Percentiles rank a stretch among this genome's conserved stretches.
Evolutionary conservation across 2,797 vertebrate species (phyloP).

Genomic region (Silurus aristotelis): DNA sequence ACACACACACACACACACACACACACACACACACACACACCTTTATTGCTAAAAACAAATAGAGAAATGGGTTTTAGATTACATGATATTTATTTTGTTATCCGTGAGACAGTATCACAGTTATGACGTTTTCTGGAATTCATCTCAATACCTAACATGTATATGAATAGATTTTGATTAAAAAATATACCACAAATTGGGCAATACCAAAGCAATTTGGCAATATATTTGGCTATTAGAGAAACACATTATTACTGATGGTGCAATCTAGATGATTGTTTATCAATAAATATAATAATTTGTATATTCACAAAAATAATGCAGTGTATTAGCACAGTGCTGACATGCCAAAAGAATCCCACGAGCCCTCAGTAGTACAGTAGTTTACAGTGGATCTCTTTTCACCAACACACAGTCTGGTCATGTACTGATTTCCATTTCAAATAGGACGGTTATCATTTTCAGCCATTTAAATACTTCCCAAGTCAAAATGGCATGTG

Average conservation of each 20-base stretch:
- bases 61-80: not conserved
- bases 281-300: not conserved
- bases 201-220: not conserved
- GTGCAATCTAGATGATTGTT: not conserved
- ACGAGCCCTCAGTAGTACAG: not conserved
- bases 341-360: not conserved
- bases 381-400: not conserved
- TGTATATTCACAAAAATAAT: not conserved
- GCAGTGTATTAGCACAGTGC: not conserved
- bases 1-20: not conserved
- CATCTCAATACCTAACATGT: not conserved
- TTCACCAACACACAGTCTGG: too few relatives aligned
- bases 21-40: not conserved
- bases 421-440: constrained; percentile 4
- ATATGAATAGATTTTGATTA: not conserved
- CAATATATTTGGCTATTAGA: not conserved
- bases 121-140: not conserved
- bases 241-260: not conserved
- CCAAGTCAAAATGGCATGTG: not conserved
- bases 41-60: not conserved
- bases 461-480: constrained; percentile 13
- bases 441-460: not conserved
- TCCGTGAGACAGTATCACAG: not conserved
- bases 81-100: not conserved
- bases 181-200: not conserved